Base-by-base conservation (phyloP, 2,888 invertebrate species). In the Noctuana brunneofusca region DNA sequence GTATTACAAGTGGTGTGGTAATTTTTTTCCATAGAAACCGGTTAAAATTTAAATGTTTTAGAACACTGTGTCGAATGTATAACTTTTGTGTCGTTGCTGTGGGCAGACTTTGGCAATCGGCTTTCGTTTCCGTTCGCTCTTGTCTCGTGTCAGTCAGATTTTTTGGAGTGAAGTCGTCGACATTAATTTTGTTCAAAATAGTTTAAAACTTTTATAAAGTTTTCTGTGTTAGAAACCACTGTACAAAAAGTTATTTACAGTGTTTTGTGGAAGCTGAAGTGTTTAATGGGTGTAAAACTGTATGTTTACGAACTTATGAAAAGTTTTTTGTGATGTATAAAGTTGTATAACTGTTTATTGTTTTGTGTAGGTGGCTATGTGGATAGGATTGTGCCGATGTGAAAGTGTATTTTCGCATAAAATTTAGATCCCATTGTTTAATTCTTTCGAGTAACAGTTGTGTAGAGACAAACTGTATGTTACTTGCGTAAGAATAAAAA, bases 341-440 rank as follows among this genome's bases (percentile, higher is more conserved):
- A 71, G 68, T 71, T 75, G 73, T 76, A 78, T 87, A 89, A 89
- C 88, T 88, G 89, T 89, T 83, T 83, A 81, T 84, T 81, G 83
- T 85, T 82, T 82, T 81, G 87, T 87, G 89, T 91, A 89, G 89
- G 89, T 91, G 88, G 86, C 86, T 84, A 72, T 76, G 76, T 78
- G 78, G 80, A 71, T 84, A 67, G 79, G 79, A 80, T 80, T 78
- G 82, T 76, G 76, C 79, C 78, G 77, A 83, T 87, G 90, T 90
- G 91, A 91, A 91, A 91, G 91, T 91, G 87, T 79, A 75, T 88
- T 85, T 86, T 88, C 86, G 87, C 87, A 85, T 89, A 86, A 84
- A 87, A 87, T 89, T 89, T 83, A 82, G 85, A 83, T 82, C 87
- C 89, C 86, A 91, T 91, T 91, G 91, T 90, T 88, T 81, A 69